Base-by-base conservation (phyloP, 2,797 vertebrate species). In the Taeniopygia guttata region DNA sequence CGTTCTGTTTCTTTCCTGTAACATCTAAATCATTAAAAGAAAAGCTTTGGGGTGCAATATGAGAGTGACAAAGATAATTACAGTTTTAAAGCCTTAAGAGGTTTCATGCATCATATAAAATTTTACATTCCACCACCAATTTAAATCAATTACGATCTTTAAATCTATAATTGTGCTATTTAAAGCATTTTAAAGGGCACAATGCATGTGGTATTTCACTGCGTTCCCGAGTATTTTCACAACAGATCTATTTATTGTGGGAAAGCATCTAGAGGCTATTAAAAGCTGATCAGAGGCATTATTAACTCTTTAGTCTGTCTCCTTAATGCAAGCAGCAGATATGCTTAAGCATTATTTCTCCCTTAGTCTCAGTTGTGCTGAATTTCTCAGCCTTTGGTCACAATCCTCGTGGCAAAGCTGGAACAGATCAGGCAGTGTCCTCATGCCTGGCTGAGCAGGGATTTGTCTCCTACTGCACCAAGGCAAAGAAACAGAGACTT, bases 91-190 rank as follows among this genome's bases (percentile, higher is more conserved):
- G 67, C 88, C 64, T 91, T 93, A 80, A 94, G 93, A 95, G 94
- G 93, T 94, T 97, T 96, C 90, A 88, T 94, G 92, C 90, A 95
- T 96, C 94, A 91, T 95, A 95, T 96, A 95, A 96, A 90, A 83
- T 93, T 96, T 94, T 95, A 95, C 82, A 89, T 92, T 96, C 90
- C 78, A 80, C 90, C 82, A 75, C 93, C 89, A 93, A 96, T 96
- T 96, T 94, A 87, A 94, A 94, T 97, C 94, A 95, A 97, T 96
- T 96, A 96, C 9, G 69, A 96, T 93, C 92, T 93, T 97, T 96
- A 94, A 94, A 93, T 92, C 93, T 88, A 52, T 94, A 95, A 97
- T 93, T 94, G 90, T 91, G 84, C 88, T 93, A 95, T 90, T 97
- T 96, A 95, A 89, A 74, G 79, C 84, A 29, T 91, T 95, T 94